These are phyloP conservation scores for Diloba caeruleocephala DNA, from an alignment of 2,888 invertebrate species.

Conservation along the genomic window DNA sequence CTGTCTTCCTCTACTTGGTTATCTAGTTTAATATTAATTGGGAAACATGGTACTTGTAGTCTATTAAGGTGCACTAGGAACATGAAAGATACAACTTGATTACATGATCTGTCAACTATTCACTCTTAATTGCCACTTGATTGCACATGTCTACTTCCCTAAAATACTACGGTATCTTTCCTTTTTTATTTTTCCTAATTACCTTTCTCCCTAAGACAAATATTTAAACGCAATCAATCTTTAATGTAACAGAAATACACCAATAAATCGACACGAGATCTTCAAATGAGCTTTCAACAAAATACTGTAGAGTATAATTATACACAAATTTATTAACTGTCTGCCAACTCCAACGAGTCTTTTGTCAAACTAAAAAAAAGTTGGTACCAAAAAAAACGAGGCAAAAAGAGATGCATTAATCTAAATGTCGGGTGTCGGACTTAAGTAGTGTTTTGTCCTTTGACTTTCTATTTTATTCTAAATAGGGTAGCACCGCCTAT, in stretches of 20 bases:
- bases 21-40: too few relatives aligned
- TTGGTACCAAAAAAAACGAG: slow-evolving; percentile 35
- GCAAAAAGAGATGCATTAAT: slow-evolving; percentile 76
- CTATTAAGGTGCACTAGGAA: too few relatives aligned
- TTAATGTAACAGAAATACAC: slow-evolving; percentile 55
- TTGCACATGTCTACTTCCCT: background rate
- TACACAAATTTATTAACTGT: slow-evolving; percentile 81
- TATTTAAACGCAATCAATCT: slow-evolving; percentile 56
- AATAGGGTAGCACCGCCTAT: slow-evolving; percentile 55
- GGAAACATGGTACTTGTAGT: too few relatives aligned
- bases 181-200: slow-evolving; percentile 37
- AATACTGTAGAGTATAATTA: slow-evolving; percentile 82
- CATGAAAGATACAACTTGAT: too few relatives aligned
- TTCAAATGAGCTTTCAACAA: slow-evolving; percentile 85
- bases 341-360: slow-evolving; percentile 58
- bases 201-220: slow-evolving; percentile 35
- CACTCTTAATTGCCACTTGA: slow-evolving; percentile 9
- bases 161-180: background rate
- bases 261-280: slow-evolving; percentile 73
- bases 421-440: slow-evolving; percentile 71
- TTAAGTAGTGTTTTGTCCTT: slow-evolving; percentile 74
- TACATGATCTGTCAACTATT: too few relatives aligned
- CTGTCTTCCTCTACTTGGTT: too few relatives aligned
- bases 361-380: slow-evolving; percentile 60
- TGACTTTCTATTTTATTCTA: slow-evolving; percentile 63